These are phyloP conservation scores for Chironex yamaguchii DNA, from an alignment of 30 jellyfish, hydroid and myxozoan genomes.

Conservation along the genomic window DNA sequence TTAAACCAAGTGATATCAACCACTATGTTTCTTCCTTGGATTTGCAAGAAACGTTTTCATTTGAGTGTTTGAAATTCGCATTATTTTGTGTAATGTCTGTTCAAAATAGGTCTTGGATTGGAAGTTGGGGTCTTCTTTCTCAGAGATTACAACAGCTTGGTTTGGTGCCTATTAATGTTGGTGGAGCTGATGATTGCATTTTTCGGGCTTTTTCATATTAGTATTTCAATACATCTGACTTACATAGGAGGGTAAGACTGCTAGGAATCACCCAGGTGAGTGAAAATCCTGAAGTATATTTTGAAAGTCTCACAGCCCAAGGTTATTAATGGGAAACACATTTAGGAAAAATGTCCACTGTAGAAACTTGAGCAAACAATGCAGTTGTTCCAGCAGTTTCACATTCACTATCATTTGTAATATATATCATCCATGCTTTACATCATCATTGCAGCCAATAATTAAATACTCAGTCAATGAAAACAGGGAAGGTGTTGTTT, in stretches of 20 bases:
- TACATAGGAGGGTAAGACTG: slow-evolving; percentile 10
- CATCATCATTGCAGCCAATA: not conserved
- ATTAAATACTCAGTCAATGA: not conserved
- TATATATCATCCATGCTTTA: slow-evolving; percentile 5
- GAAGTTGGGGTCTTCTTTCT: slow-evolving; percentile 6
- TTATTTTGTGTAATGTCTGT: not conserved
- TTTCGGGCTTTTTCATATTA: slow-evolving; percentile 15
- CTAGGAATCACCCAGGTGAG: not conserved
- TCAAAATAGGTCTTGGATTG: not conserved
- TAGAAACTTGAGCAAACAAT: slow-evolving; percentile 18
- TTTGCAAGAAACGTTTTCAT: slow-evolving; percentile 7
- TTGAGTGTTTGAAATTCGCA: not conserved
- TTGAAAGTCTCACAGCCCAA: not conserved
- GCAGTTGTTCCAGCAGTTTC: slow-evolving; percentile 18
- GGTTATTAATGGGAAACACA: slow-evolving; percentile 11
- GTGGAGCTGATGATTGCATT: slow-evolving; percentile 25
- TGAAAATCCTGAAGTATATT: not conserved
- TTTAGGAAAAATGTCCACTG: slow-evolving; percentile 3
- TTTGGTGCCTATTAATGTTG: not conserved
- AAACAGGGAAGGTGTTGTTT: not conserved
- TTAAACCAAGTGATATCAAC: slow-evolving; percentile 3
- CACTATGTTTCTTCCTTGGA: slow-evolving; percentile 12
- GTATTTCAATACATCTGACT: slow-evolving; percentile 9
- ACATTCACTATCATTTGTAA: not conserved
- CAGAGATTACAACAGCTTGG: not conserved